phyloP scores from a whole-genome alignment of 2,888 invertebrate genomes.

The Sylvicola cinctus region DNA sequence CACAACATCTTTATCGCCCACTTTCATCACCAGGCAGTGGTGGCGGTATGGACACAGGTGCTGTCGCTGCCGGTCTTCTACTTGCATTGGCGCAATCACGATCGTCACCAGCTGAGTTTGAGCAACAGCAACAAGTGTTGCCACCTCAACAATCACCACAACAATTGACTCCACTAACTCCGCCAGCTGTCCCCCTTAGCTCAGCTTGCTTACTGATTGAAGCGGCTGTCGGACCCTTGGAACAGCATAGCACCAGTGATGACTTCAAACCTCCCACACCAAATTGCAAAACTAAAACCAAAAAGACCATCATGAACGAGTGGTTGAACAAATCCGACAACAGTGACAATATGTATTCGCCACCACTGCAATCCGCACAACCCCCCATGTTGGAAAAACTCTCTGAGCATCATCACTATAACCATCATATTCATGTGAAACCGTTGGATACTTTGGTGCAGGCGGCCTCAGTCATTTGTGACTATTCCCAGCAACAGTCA shows the following conservation, averaged over 20 bases:
- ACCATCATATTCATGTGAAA: constrained; percentile 21
- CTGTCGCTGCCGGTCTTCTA: constrained; percentile 35
- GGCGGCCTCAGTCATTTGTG: constrained; percentile 31
- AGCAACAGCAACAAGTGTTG: constrained; percentile 12
- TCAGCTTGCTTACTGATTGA: constrained; percentile 66
- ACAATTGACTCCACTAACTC: constrained; percentile 15
- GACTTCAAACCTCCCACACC: constrained; percentile 61
- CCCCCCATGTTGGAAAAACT: no score
- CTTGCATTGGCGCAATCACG: constrained; percentile 31
- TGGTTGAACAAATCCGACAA: constrained; percentile 66
- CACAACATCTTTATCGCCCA: not conserved
- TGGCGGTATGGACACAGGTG: constrained; percentile 12
- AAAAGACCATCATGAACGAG: constrained; percentile 75
- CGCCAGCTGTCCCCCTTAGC: constrained; percentile 28
- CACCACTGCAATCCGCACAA: constrained; percentile 21
- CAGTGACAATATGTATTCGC: constrained; percentile 15
- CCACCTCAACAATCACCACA: constrained; percentile 13
- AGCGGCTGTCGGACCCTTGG: constrained; percentile 64
- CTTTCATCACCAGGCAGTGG: constrained; percentile 5
- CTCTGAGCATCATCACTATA: no score
- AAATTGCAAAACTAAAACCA: constrained; percentile 41
- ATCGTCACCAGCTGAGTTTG: constrained; percentile 1
- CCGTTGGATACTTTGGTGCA: constrained; percentile 41
- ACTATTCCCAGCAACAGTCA: not conserved
- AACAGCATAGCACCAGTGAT: constrained; percentile 21